Conservation (phyloP, 2,113 vertebrate genomes). For the Anhinga anhinga region DNA sequence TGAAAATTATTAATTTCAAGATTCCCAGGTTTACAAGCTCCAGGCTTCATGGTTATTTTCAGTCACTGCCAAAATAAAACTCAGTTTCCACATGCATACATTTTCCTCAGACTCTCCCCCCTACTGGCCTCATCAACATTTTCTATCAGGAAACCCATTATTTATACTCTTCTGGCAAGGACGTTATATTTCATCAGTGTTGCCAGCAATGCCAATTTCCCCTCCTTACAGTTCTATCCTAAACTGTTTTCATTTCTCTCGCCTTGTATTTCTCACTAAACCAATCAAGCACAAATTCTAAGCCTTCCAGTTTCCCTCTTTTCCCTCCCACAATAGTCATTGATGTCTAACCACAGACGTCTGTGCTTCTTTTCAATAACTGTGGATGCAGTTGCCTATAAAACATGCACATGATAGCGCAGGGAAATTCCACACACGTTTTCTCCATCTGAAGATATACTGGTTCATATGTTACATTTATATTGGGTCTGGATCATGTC, state of each 20-base stretch:
- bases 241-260: constrained; percentile 44
- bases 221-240: constrained; percentile 3
- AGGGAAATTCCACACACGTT: constrained; percentile 61
- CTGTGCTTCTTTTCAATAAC: constrained; percentile 61
- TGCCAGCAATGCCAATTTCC: constrained; percentile 47
- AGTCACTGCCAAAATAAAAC: constrained; percentile 41
- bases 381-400: constrained; percentile 37
- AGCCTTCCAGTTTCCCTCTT: constrained; percentile 27
- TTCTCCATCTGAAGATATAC: constrained; percentile 58
- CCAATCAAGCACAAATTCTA: constrained; percentile 45
- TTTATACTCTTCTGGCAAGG: constrained; percentile 54
- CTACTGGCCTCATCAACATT: constrained; percentile 44
- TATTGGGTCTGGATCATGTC: constrained; percentile 53
- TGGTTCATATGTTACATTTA: constrained; percentile 37
- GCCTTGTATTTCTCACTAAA: constrained; percentile 52
- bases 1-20: constrained; percentile 53
- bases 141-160: constrained; percentile 57
- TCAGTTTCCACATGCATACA: constrained; percentile 44
- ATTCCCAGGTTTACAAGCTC: constrained; percentile 47
- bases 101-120: constrained; percentile 31
- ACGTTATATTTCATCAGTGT: constrained; percentile 51
- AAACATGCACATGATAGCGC: constrained; percentile 11
- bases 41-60: constrained; percentile 48
- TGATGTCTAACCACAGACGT: constrained; percentile 60
- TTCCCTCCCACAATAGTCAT: constrained; percentile 36